Percentiles rank a stretch among this genome's conserved stretches.
Conservation (phyloP, 2,113 vertebrate genomes). For the Taxidea taxus region DNA sequence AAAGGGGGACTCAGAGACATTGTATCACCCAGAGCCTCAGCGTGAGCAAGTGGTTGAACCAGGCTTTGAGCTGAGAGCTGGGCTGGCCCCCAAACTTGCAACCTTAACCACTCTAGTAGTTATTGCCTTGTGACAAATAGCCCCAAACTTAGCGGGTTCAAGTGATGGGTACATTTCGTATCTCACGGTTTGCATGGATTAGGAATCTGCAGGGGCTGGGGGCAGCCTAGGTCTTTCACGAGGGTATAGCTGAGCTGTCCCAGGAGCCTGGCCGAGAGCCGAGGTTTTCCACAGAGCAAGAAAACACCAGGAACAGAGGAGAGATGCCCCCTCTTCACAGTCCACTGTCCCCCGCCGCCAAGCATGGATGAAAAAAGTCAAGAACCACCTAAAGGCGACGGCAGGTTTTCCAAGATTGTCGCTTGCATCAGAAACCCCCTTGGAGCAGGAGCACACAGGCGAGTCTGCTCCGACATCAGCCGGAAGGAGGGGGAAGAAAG, state of each 20-base stretch:
- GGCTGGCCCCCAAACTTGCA: not conserved
- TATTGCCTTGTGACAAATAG: too few relatives aligned
- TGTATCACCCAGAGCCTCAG: not conserved
- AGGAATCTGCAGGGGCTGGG: too few relatives aligned
- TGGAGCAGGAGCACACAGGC: slow-evolving; percentile 73
- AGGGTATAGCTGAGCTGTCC: not conserved
- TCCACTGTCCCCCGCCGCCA: not conserved
- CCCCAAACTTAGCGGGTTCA: too few relatives aligned
- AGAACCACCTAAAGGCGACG: slow-evolving; percentile 49
- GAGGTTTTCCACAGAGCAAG: slow-evolving; percentile 47
- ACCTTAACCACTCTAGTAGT: too few relatives aligned
- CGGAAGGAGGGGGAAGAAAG: slow-evolving; percentile 91
- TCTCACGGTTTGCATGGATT: too few relatives aligned
- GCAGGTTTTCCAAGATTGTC: slow-evolving; percentile 59
- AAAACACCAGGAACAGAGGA: slow-evolving; percentile 54
- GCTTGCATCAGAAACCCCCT: slow-evolving; percentile 62
- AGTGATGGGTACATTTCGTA: too few relatives aligned
- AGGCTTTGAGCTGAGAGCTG: not conserved
- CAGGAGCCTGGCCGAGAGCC: slow-evolving; percentile 54
- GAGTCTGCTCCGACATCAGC: slow-evolving; percentile 66
- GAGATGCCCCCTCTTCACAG: slow-evolving; percentile 33
- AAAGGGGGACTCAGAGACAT: not conserved
- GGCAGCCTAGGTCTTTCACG: too few relatives aligned
- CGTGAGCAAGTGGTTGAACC: not conserved
- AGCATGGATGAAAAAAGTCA: slow-evolving; percentile 48